A percentile compares a stretch with the other conserved stretches of the same genome.
phyloP scores from a whole-genome alignment of 2,797 vertebrate species.

The Cottoperca gobio region DNA sequence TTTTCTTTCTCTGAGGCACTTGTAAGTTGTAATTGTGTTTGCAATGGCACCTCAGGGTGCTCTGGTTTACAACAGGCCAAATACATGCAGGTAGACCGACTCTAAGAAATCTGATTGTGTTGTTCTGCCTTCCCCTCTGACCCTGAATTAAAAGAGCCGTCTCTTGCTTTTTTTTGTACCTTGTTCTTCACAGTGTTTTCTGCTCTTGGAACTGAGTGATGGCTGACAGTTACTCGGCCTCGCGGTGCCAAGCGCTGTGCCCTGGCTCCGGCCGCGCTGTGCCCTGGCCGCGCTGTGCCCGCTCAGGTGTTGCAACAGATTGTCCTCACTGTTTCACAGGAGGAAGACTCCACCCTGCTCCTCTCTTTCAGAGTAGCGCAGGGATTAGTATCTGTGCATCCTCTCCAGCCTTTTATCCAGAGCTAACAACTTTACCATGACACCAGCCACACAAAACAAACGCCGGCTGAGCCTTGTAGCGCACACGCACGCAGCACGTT shows the following conservation, averaged over 20 bases:
- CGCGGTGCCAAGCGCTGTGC: slow-evolving; percentile 42
- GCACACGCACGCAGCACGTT: slow-evolving; percentile 65
- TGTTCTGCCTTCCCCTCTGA: neutral
- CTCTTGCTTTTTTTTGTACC: too few species aligned
- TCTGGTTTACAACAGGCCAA: slow-evolving; percentile 20
- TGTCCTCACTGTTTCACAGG: slow-evolving; percentile 69
- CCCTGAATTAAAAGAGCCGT: slow-evolving; percentile 5
- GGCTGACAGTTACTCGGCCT: slow-evolving; percentile 36
- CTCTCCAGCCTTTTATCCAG: slow-evolving; percentile 66
- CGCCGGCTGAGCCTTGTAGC: slow-evolving; percentile 58
- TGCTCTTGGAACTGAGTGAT: slow-evolving; percentile 36
- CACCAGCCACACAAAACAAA: slow-evolving; percentile 70
- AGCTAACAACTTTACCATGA: slow-evolving; percentile 72
- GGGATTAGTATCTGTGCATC: slow-evolving; percentile 72
- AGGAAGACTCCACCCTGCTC: slow-evolving; percentile 59
- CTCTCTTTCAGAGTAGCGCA: slow-evolving; percentile 46
- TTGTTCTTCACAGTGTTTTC: neutral
- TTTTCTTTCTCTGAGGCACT: slow-evolving; percentile 34
- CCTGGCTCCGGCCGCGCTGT: slow-evolving; percentile 34
- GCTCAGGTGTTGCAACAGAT: slow-evolving; percentile 75
- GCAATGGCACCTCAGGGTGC: slow-evolving; percentile 33
- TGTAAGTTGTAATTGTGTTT: slow-evolving; percentile 47
- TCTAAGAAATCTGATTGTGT: neutral
- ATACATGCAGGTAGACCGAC: slow-evolving; percentile 1
- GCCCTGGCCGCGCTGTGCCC: slow-evolving; percentile 39